Base-by-base conservation (phyloP, 1,140 invertebrate species). In the Pemphigus obesinymphae region DNA sequence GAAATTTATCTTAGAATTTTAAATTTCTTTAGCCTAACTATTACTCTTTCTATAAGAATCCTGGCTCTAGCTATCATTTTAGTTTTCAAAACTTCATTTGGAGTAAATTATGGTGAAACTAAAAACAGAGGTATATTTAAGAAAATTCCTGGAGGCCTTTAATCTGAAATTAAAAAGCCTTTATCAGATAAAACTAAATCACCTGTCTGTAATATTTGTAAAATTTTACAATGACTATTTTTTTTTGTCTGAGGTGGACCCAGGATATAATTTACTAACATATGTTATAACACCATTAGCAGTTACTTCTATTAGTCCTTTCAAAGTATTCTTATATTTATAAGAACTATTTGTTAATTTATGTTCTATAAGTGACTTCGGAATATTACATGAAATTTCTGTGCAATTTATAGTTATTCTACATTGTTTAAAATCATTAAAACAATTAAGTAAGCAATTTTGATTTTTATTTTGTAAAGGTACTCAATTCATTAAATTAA, bases 151-250 rank as follows among this genome's bases (percentile, higher is more conserved):
- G 26, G 2, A 45, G 82, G 55, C 1, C 76, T 50, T n/a, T n/a
- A n/a, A 63, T 82, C 55, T 5, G 48, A 48, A 37, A 78, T 76
- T 23, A 76, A 31, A 63, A 82, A 76, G 6, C 82, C 53, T 66
- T 82, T 76, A 34, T 82, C 82, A 0, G 72, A 55, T 10, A 76
- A 45, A 20, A 82, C 31, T 6, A 82, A 17, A n/a, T 82, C 82
- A 20, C 72, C 72, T 23, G 82, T 29, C 34, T 43, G 0, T 11
- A 78, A 63, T 43, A 53, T 10, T 11, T 66, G 15, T 48, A 82
- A 58, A 15, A 83, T 2, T 2, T 73, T 82, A 80, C 82, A 83
- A n/a, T 83, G 23, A 6, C n/a, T n/a, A 2, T 58, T 70, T 84
- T 61, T 15, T 61, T 31, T 61, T 61, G 7, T 31, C 55, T 31